Percentiles rank a stretch among this genome's conserved stretches.
Conservation (phyloP, 2,888 invertebrate species). For the Xestia rhomboidea region DNA sequence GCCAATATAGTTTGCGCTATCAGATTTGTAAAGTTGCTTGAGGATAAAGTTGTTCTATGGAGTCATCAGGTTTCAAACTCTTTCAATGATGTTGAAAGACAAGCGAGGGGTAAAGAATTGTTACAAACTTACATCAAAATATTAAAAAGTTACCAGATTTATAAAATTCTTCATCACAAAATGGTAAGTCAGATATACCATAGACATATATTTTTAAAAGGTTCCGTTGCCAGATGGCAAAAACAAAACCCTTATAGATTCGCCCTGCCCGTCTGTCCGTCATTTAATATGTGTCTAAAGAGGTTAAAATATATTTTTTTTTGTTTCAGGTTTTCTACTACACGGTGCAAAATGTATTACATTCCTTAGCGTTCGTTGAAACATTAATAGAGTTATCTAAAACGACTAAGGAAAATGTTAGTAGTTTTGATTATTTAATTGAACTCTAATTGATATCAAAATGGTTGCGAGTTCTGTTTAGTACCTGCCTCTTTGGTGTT, state of each 20-base stretch:
- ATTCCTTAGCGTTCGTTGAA: not conserved
- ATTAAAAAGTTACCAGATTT: not conserved
- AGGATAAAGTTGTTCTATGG: conserved; percentile 7
- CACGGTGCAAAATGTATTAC: not conserved
- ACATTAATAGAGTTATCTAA: conserved; percentile 1
- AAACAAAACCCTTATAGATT: too few species aligned
- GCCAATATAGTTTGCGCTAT: not conserved
- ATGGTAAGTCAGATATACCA: too few species aligned
- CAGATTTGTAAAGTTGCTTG: conserved; percentile 10
- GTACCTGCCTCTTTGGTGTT: too few species aligned
- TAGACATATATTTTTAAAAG: too few species aligned
- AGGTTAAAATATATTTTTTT: too few species aligned
- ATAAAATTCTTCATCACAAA: not conserved
- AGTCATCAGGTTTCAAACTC: not conserved
- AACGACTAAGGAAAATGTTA: not conserved
- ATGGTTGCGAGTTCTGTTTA: too few species aligned
- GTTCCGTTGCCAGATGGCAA: too few species aligned
- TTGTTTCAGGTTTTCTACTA: conserved; percentile 6
- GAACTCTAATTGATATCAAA: too few species aligned
- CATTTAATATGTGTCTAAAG: too few species aligned
- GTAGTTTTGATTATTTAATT: too few species aligned
- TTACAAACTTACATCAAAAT: conserved; percentile 2
- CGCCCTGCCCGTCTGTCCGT: too few species aligned
- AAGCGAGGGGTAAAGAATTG: not conserved
- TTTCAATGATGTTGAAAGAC: not conserved